A percentile compares a stretch with the other conserved stretches of the same genome.
phyloP scores from a whole-genome alignment of 2,113 vertebrate genomes.

The Ptilorrhoa leucosticta region DNA sequence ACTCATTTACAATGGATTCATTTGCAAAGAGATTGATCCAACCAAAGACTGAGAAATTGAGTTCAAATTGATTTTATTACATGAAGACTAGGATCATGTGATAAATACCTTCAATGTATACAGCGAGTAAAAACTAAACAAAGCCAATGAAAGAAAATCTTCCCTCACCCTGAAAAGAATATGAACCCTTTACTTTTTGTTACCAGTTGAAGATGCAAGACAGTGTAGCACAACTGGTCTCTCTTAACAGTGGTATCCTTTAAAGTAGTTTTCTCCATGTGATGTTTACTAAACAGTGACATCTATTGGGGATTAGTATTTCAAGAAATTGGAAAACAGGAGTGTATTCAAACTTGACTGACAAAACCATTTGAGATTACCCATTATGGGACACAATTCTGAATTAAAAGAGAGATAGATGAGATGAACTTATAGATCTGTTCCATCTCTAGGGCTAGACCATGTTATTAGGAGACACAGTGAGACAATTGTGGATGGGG shows the following conservation, averaged over 20 bases:
- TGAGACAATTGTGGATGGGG: background rate
- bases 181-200: background rate
- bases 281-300: slow-evolving; percentile 8
- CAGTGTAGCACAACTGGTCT: background rate
- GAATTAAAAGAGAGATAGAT: background rate
- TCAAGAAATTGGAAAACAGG: background rate
- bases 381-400: background rate
- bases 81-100: background rate
- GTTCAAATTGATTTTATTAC: background rate
- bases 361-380: background rate
- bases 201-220: background rate
- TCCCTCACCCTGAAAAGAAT: background rate
- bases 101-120: background rate
- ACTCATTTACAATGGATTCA: background rate
- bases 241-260: background rate
- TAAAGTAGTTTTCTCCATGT: background rate
- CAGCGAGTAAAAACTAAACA: background rate
- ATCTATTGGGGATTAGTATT: background rate
- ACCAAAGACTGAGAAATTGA: background rate
- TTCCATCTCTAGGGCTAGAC: background rate
- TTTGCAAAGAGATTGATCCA: background rate
- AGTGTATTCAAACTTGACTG: background rate
- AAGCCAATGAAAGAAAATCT: background rate
- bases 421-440: background rate
- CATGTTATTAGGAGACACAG: background rate